Conservation (phyloP, 2,888 invertebrate genomes). For the Drosophila testacea region DNA sequence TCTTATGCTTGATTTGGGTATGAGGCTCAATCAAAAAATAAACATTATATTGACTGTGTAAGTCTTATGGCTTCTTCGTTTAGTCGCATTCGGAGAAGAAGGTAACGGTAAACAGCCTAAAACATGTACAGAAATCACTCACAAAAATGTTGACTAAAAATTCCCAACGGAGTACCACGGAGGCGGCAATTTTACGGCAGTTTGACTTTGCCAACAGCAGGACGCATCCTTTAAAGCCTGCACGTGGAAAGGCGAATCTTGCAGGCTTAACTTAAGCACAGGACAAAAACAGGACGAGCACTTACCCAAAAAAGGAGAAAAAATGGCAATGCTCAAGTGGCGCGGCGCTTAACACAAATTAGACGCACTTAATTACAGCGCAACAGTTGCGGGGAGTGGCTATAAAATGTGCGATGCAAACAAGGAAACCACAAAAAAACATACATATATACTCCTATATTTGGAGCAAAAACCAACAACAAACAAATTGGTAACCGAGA, state of each 20-base stretch:
- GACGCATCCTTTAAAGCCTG: conserved; percentile 58
- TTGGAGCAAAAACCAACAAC: conserved; percentile 7
- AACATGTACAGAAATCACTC: conserved; percentile 57
- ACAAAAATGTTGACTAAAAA: conserved; percentile 53
- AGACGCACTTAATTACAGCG: conserved; percentile 80
- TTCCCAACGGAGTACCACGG: conserved; percentile 50
- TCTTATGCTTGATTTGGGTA: conserved; percentile 10
- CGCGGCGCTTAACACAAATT: conserved; percentile 77
- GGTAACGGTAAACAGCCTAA: conserved; percentile 25
- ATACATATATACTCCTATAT: conserved; percentile 4
- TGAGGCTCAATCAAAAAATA: conserved; percentile 22
- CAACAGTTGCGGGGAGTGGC: conserved; percentile 66
- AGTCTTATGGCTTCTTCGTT: not conserved
- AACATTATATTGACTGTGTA: conserved; percentile 23
- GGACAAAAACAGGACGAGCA: conserved; percentile 25
- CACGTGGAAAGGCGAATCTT: conserved; percentile 33
- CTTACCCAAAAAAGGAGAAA: conserved; percentile 2
- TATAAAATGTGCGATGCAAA: conserved; percentile 63
- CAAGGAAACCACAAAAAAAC: conserved; percentile 42
- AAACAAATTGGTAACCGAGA: not conserved
- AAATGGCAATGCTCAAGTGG: conserved; percentile 67
- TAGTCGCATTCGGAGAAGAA: not conserved
- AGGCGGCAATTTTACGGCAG: conserved; percentile 68
- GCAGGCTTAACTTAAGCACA: conserved; percentile 47
- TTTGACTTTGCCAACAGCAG: conserved; percentile 55